Conservation (phyloP, 2,113 vertebrate species). For the Triplophysa tibetana region DNA sequence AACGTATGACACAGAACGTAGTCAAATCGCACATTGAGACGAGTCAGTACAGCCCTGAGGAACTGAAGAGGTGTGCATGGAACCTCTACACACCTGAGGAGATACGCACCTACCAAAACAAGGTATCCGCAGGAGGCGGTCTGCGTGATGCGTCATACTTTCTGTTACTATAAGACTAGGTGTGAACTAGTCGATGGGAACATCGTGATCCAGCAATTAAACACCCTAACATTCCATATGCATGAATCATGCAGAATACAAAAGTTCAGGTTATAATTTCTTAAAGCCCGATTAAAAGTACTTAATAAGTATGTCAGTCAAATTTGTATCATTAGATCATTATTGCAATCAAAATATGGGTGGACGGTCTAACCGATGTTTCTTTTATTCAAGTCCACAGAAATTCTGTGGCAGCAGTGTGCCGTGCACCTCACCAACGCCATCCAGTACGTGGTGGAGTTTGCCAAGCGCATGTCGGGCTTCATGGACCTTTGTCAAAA, state of each 20-base stretch:
- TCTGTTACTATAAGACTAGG: neutral
- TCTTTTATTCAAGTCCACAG: conserved; percentile 75
- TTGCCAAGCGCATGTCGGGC: conserved; percentile 87
- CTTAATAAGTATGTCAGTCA: neutral
- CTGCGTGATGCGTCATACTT: neutral
- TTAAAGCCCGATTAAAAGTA: neutral
- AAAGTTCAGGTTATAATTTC: neutral
- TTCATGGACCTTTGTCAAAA: conserved; percentile 95
- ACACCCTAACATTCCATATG: conserved; percentile 4
- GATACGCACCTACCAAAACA: conserved; percentile 79
- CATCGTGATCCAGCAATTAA: neutral
- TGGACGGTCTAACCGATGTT: conserved; percentile 5
- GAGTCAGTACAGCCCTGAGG: conserved; percentile 84
- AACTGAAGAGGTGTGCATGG: conserved; percentile 84
- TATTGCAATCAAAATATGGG: neutral
- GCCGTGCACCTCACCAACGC: conserved; percentile 86
- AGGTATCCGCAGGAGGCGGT: conserved; percentile 66
- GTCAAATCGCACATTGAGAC: conserved; percentile 88
- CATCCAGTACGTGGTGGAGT: conserved; percentile 92
- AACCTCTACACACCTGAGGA: conserved; percentile 83
- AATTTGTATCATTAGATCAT: neutral
- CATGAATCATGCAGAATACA: conserved; percentile 5
- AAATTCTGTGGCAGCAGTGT: conserved; percentile 89
- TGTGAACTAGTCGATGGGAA: neutral
- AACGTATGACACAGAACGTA: conserved; percentile 83